Conservation (phyloP, 1,140 invertebrate genomes). For the Trichomalopsis sarcophagae region DNA sequence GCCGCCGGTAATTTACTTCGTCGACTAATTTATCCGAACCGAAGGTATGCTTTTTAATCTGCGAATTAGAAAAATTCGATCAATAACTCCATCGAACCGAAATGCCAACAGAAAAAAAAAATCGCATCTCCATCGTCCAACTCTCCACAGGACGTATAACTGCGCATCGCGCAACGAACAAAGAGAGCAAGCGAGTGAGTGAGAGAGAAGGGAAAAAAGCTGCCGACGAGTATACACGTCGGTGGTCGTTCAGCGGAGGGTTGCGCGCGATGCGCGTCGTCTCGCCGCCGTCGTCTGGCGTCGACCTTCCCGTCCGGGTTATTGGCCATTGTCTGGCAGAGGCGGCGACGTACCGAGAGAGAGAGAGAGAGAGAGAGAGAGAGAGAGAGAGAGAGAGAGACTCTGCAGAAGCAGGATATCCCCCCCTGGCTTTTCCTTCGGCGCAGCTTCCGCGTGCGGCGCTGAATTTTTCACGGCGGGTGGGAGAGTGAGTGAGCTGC, state of each 20-base stretch:
- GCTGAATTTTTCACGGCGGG: slow-evolving; percentile 23
- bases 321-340: slow-evolving; percentile 27
- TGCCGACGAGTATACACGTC: not conserved
- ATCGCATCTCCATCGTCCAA: too few species aligned
- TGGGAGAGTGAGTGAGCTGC: not conserved
- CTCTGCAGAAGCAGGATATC: not conserved
- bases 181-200: not conserved
- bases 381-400: too few species aligned
- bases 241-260: slow-evolving; percentile 4
- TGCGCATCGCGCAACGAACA: not conserved
- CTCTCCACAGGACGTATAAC: not conserved
- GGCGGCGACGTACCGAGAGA: not conserved
- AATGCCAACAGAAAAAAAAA: too few species aligned
- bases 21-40: too few species aligned
- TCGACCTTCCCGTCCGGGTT: slow-evolving; percentile 20
- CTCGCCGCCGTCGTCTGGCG: not conserved
- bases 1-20: too few species aligned
- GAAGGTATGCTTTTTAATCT: too few species aligned
- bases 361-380: too few species aligned
- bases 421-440: not conserved
- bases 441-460: not conserved
- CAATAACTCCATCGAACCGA: not conserved
- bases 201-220: not conserved
- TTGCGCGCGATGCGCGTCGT: slow-evolving; percentile 6
- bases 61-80: too few species aligned